Conservation (phyloP, 2,797 vertebrate genomes). For the Sardinella longiceps region DNA sequence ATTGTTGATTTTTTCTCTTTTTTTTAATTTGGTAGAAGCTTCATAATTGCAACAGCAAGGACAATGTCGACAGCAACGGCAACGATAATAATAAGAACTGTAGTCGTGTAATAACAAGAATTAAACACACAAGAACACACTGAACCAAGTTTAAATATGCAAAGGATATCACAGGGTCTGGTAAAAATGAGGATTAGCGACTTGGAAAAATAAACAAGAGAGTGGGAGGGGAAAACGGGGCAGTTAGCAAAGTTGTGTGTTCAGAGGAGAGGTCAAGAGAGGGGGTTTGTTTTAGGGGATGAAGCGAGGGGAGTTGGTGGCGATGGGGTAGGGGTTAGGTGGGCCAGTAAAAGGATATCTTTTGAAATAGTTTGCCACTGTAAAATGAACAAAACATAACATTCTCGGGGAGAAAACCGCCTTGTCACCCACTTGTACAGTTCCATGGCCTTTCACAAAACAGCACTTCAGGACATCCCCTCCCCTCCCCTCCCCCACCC, state of each 20-base stretch:
- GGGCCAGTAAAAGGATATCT: constrained; percentile 8
- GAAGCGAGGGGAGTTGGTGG: neutral
- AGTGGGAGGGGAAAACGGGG: constrained; percentile 32
- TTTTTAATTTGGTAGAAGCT: constrained; percentile 80
- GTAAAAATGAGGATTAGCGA: constrained; percentile 72
- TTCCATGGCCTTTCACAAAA: neutral
- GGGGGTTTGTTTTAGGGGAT: neutral
- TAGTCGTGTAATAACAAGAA: constrained; percentile 62
- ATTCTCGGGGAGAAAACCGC: constrained; percentile 31
- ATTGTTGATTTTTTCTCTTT: constrained; percentile 53
- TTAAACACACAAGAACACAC: constrained; percentile 76
- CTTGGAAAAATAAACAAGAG: constrained; percentile 44
- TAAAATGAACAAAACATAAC: constrained; percentile 10
- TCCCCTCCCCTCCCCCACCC: too few species aligned
- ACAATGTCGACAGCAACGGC: constrained; percentile 70
- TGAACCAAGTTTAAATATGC: constrained; percentile 76
- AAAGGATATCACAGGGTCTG: constrained; percentile 75
- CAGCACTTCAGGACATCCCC: neutral
- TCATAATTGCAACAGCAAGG: constrained; percentile 71
- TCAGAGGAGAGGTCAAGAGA: constrained; percentile 21
- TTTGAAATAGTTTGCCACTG: constrained; percentile 14
- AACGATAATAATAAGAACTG: constrained; percentile 63
- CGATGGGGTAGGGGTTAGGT: neutral
- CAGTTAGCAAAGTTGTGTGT: constrained; percentile 31
- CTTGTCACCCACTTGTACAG: constrained; percentile 4